phyloP scores from a whole-genome alignment of 23 tunicate species.

The Halocynthia aurantium region DNA sequence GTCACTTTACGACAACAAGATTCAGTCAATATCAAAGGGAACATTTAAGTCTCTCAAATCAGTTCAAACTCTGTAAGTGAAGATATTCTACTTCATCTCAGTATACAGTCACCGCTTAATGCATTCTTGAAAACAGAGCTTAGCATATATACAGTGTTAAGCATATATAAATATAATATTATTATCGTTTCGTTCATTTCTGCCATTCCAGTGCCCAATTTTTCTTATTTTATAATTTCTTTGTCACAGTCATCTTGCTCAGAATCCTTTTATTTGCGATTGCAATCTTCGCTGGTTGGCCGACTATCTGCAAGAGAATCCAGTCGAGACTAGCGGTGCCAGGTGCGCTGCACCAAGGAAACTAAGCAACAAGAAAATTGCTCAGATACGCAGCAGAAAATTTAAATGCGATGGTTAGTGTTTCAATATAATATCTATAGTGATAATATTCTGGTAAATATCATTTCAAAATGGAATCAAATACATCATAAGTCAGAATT shows the following conservation, averaged over 20 bases:
- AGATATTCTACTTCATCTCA: background rate
- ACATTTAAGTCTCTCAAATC: slow-evolving; percentile 45
- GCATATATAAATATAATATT: too few species aligned
- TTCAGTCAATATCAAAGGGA: slow-evolving; percentile 65
- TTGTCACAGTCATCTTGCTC: slow-evolving; percentile 60
- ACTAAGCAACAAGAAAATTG: slow-evolving; percentile 40
- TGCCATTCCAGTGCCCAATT: too few species aligned
- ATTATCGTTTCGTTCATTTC: too few species aligned
- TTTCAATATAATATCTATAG: background rate
- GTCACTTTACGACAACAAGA: slow-evolving; percentile 70
- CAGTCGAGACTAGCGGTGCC: slow-evolving; percentile 82
- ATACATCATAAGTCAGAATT: too few species aligned
- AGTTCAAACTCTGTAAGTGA: slow-evolving; percentile 68
- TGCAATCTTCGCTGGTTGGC: slow-evolving; percentile 80
- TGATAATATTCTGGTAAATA: too few species aligned
- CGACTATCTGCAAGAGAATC: slow-evolving; percentile 48
- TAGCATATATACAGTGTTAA: too few species aligned
- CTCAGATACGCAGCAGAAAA: slow-evolving; percentile 31
- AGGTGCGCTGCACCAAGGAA: slow-evolving; percentile 64
- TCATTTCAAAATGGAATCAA: too few species aligned
- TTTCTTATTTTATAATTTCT: background rate
- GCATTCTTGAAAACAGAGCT: too few species aligned
- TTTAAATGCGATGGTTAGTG: slow-evolving; percentile 40
- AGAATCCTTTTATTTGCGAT: slow-evolving; percentile 82
- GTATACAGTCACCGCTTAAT: too few species aligned